A percentile compares a stretch with the other conserved stretches of the same genome.
These are phyloP conservation scores for Hirtodrosophila histrioides DNA, from an alignment of 2,888 invertebrate species.

Conservation along the genomic window DNA sequence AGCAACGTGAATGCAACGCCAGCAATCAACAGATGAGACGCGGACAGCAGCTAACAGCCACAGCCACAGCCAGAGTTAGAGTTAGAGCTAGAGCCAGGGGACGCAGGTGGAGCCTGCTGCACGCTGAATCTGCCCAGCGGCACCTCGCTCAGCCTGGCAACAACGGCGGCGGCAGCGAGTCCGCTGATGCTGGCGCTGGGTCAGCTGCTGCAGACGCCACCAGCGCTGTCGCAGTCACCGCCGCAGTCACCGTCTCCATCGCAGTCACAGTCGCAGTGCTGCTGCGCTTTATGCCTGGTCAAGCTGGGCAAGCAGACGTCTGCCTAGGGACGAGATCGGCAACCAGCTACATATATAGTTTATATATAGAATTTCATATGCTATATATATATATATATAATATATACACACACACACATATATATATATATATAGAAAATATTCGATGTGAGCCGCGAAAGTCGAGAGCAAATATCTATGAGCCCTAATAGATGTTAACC, in stretches of 20 bases:
- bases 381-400: constrained; percentile 11
- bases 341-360: constrained; percentile 34
- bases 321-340: constrained; percentile 21
- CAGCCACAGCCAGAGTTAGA: too few relatives aligned
- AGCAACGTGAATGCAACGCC: constrained; percentile 64
- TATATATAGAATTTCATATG: constrained; percentile 45
- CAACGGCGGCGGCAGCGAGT: constrained; percentile 25
- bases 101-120: constrained; percentile 36
- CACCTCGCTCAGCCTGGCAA: constrained; percentile 49
- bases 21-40: constrained; percentile 85
- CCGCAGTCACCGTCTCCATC: constrained; percentile 6
- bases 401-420: constrained; percentile 1
- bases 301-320: constrained; percentile 56
- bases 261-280: constrained; percentile 38
- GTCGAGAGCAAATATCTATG: constrained; percentile 16
- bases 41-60: constrained; percentile 83
- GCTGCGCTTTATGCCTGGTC: constrained; percentile 65
- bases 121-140: constrained; percentile 55
- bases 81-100: constrained; percentile 62
- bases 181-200: constrained; percentile 46
- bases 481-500: neutral
- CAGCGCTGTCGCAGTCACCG: constrained; percentile 3
- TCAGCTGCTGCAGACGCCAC: constrained; percentile 33
- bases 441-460: constrained; percentile 26
- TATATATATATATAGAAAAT: constrained; percentile 24